phyloP scores from a whole-genome alignment of 2,888 invertebrate genomes.

The Mamestra brassicae region DNA sequence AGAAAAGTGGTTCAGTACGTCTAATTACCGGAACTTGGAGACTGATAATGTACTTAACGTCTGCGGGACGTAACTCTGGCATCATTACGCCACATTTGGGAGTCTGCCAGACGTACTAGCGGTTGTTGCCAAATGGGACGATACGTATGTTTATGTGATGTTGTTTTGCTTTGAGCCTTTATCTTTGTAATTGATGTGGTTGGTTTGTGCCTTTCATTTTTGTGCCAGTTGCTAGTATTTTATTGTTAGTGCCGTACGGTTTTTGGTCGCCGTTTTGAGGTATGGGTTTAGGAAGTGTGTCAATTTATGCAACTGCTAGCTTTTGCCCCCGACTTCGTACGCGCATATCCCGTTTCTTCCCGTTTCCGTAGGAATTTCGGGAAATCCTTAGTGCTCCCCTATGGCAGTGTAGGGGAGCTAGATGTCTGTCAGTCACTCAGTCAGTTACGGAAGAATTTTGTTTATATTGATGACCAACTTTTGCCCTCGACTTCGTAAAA shows the following conservation, averaged over 20 bases:
- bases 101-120: conserved; percentile 62
- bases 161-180: conserved; percentile 48
- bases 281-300: neutral
- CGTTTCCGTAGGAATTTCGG: too few relatives aligned
- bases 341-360: too few relatives aligned
- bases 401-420: too few relatives aligned
- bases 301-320: neutral
- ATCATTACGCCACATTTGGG: conserved; percentile 68
- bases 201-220: conserved; percentile 26
- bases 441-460: too few relatives aligned
- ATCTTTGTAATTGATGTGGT: conserved; percentile 53
- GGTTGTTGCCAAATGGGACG: conserved; percentile 57
- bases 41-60: conserved; percentile 58
- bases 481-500: too few relatives aligned
- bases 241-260: neutral
- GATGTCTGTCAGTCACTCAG: too few relatives aligned
- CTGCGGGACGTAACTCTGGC: conserved; percentile 40
- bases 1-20: conserved; percentile 15
- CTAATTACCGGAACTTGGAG: conserved; percentile 54
- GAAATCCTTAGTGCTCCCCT: too few relatives aligned
- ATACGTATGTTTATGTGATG: conserved; percentile 38
- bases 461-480: too few relatives aligned
- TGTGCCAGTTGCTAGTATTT: neutral
- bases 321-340: too few relatives aligned
- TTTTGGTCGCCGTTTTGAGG: conserved; percentile 2